Percentiles rank a stretch among this genome's conserved stretches.
Evolutionary conservation across 2,113 vertebrate genomes (phyloP).

Genomic region (Bos taurus): DNA sequence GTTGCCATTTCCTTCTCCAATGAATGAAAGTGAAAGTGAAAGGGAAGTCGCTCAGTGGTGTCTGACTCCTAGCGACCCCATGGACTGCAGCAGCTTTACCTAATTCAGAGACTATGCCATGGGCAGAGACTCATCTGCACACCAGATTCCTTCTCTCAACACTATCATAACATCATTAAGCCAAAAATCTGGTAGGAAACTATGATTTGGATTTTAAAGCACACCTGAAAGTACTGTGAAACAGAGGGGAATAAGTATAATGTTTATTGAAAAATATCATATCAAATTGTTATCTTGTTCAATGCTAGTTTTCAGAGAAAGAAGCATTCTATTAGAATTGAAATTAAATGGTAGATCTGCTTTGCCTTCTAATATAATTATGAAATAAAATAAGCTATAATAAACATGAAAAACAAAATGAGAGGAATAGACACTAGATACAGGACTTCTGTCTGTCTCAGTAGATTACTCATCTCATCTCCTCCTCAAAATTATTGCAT

Average conservation of each 20-base stretch:
- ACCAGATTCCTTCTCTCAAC: not conserved
- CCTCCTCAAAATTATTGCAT: not conserved
- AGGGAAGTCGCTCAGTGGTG: no score
- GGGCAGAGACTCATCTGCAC: not conserved
- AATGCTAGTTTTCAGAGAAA: not conserved
- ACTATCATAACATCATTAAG: not conserved
- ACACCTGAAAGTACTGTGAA: not conserved
- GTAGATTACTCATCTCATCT: not conserved
- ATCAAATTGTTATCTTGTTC: not conserved
- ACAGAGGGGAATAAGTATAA: not conserved
- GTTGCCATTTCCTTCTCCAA: no score
- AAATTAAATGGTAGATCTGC: not conserved
- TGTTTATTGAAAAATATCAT: not conserved
- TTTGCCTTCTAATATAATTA: not conserved
- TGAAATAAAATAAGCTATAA: not conserved
- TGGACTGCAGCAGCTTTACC: not conserved
- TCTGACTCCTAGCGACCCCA: no score
- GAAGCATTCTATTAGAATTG: not conserved
- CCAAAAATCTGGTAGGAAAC: not conserved
- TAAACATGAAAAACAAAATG: not conserved
- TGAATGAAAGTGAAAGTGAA: no score
- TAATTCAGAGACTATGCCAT: not conserved
- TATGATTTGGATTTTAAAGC: not conserved
- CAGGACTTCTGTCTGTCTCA: not conserved
- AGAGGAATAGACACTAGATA: not conserved